Evolutionary conservation across 2,113 vertebrate genomes (phyloP).

Genomic region (Petrocephalus microphthalmus): DNA sequence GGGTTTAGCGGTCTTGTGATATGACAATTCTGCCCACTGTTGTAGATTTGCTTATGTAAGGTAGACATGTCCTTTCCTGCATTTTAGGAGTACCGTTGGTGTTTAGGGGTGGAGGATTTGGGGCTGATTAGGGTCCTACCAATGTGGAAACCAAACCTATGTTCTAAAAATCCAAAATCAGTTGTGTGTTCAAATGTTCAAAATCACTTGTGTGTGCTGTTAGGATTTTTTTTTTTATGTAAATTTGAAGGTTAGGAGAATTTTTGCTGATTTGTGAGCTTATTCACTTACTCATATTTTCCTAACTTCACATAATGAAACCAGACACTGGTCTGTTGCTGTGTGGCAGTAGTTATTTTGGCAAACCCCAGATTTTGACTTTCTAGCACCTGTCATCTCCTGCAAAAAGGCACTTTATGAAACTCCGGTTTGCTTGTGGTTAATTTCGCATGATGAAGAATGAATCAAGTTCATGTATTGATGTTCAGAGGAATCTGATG

Average conservation of each 20-base stretch:
- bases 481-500: not conserved
- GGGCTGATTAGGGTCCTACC: not conserved
- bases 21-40: no score
- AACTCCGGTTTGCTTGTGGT: not conserved
- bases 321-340: not conserved
- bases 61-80: no score
- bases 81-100: no score
- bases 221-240: not conserved
- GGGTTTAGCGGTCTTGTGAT: no score
- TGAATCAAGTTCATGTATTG: not conserved
- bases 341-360: not conserved
- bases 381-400: not conserved
- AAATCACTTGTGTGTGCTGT: not conserved
- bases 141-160: not conserved
- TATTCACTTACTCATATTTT: not conserved
- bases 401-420: not conserved
- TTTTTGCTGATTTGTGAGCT: not conserved
- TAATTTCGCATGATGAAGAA: not conserved
- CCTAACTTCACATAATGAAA: not conserved
- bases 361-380: not conserved
- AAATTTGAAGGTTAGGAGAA: not conserved
- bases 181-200: not conserved
- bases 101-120: not conserved
- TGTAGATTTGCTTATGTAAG: no score
- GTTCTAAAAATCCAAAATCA: not conserved